Evolutionary conservation across 2,888 invertebrate genomes (phyloP).

Genomic region (Metellina segmentata): DNA sequence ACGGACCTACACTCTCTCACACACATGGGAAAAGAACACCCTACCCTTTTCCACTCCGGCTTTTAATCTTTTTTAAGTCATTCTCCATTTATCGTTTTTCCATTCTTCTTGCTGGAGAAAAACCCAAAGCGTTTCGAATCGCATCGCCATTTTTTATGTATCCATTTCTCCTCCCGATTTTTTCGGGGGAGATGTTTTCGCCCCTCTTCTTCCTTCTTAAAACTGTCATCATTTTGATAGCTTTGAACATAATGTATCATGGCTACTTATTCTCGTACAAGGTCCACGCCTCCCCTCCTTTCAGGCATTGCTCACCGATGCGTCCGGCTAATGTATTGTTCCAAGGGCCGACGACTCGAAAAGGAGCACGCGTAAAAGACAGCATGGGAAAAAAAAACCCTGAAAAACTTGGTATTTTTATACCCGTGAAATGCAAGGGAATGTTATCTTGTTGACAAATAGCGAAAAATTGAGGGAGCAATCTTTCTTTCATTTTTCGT

Average conservation of each 20-base stretch:
- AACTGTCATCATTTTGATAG: slow-evolving; percentile 76
- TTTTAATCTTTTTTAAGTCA: slow-evolving; percentile 74
- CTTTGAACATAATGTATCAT: slow-evolving; percentile 72
- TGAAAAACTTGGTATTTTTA: slow-evolving; percentile 45
- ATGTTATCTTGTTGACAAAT: slow-evolving; percentile 73
- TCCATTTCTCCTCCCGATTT: slow-evolving; percentile 28
- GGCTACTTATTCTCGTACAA: slow-evolving; percentile 65
- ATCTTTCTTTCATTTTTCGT: too few relatives aligned
- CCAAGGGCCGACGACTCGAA: slow-evolving; percentile 27
- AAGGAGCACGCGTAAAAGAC: slow-evolving; percentile 6
- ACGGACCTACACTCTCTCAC: background rate
- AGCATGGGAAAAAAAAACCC: slow-evolving; percentile 23
- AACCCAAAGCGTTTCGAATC: slow-evolving; percentile 59
- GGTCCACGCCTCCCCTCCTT: background rate
- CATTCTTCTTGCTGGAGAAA: slow-evolving; percentile 13
- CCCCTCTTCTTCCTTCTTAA: slow-evolving; percentile 40
- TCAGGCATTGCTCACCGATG: slow-evolving; percentile 28
- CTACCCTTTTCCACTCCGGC: slow-evolving; percentile 38
- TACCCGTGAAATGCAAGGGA: slow-evolving; percentile 40
- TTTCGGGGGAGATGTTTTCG: background rate
- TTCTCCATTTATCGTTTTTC: slow-evolving; percentile 70
- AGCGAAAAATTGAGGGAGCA: slow-evolving; percentile 53
- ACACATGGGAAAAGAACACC: background rate
- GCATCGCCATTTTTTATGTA: slow-evolving; percentile 27
- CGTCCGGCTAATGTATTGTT: slow-evolving; percentile 68